Base-by-base conservation (phyloP, 2,888 invertebrate species). In the Mongoloraphidia duomilia region DNA sequence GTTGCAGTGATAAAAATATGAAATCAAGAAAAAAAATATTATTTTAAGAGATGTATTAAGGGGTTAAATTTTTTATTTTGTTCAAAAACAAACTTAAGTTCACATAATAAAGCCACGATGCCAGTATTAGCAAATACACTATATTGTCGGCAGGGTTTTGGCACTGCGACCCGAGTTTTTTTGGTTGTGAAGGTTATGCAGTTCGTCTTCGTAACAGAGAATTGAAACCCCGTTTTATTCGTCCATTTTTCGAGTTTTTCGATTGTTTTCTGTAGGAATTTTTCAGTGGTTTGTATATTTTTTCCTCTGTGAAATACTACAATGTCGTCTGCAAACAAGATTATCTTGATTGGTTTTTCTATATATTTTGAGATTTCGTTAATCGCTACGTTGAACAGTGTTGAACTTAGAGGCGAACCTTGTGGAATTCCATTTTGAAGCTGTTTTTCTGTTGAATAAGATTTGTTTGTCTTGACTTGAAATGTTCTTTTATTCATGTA, bases 121-220 rank as follows among this genome's bases (percentile, higher is more conserved):
- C n/a, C n/a, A n/a, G n/a, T n/a, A n/a, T n/a, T n/a, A n/a, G n/a
- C n/a, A n/a, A n/a, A n/a, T n/a, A n/a, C n/a, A n/a, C n/a, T n/a
- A n/a, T n/a, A n/a, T n/a, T n/a, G n/a, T n/a, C n/a, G n/a, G n/a
- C n/a, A n/a, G n/a, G n/a, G n/a, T n/a, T n/a, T n/a, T n/a, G n/a
- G n/a, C n/a, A n/a, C n/a, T n/a, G n/a, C n/a, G n/a, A n/a, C n/a
- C n/a, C n/a, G n/a, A n/a, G n/a, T n/a, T n/a, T 41, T 34, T 40
- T 12, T 14, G 39, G 45, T 45, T 9, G 38, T 41, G 44, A 50
- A 50, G 17, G 39, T 37, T 26, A 50, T 46, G 13, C 41, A 41
- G 44, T 41, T 13, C 6, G 50, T 49, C 46, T 55, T 50, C 8
- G 37, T 45, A 6, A 41, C 5, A 10, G 51, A 53, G 37, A 55